phyloP scores from a whole-genome alignment of 2,888 invertebrate species.

The Eupithecia insigniata region DNA sequence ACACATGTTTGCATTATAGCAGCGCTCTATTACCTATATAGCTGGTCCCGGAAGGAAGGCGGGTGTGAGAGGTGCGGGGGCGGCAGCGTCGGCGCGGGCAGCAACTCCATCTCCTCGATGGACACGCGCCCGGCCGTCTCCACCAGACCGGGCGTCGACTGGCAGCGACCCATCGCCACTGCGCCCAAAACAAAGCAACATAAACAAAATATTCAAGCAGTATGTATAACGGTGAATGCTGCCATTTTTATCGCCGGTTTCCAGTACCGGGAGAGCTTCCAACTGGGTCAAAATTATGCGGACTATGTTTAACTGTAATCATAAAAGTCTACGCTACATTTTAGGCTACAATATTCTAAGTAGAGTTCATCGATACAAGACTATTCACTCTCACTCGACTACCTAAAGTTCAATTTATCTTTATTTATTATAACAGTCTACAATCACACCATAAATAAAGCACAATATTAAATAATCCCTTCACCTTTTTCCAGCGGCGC shows the following conservation, averaged over 20 bases:
- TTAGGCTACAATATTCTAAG: background rate
- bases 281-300: constrained; percentile 28
- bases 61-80: constrained; percentile 74
- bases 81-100: constrained; percentile 70
- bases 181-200: constrained; percentile 52
- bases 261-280: constrained; percentile 29
- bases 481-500: constrained; percentile 96
- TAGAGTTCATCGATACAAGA: background rate
- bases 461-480: background rate
- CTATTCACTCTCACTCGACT: background rate
- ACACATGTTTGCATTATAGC: constrained; percentile 25
- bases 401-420: background rate
- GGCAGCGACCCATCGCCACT: constrained; percentile 98
- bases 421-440: background rate
- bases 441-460: constrained; percentile 8
- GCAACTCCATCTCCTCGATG: constrained; percentile 86
- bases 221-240: constrained; percentile 13
- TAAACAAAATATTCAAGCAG: constrained; percentile 46
- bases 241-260: constrained; percentile 24
- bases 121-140: constrained; percentile 96
- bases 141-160: constrained; percentile 97
- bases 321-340: constrained; percentile 15
- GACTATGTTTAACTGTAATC: constrained; percentile 22
- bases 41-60: constrained; percentile 82
- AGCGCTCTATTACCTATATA: constrained; percentile 71